Base-by-base conservation (phyloP, 2,797 vertebrate genomes). In the Oreochromis grahami region DNA sequence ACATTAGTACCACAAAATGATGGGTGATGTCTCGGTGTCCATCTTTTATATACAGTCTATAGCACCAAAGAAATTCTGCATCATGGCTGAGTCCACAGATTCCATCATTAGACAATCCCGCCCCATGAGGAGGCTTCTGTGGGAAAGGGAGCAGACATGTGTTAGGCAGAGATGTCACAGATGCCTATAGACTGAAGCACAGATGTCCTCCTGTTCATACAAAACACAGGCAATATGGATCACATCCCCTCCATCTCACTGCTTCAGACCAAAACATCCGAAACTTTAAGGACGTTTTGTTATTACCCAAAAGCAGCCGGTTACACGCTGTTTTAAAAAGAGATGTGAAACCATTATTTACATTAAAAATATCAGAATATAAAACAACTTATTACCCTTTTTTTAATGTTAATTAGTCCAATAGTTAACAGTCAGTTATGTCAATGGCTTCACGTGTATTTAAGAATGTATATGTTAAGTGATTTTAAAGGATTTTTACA, bases 81-180 rank as follows among this genome's bases (percentile, higher is more conserved):
- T 32, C 43, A 6, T 74, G 45, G 70, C 45, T 8, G 70, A 13
- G 29, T 32, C 1, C 70, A 50, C 29, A 51, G 26, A 74, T 74
- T 74, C 17, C 43, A 53, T 72, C 5, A 26, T 58, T 55, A 65
- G 79, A 41, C 13, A 34, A 53, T 84, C 60, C 48, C 7, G 21
- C 11, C 55, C 51, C 52, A 1, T 76, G 8, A 70, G 78, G 86
- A 78, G 8, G 53, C 53, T 86, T 80, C 83, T 7, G 82, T 55
- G 87, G 83, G 89, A 86, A 79, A 84, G 82, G 82, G 50, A 83
- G 9, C 21, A 52, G 88, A 58, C 89, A 86, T 93, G 92, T 91
- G 91, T 76, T 78, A 45, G 89, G 84, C 91, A 91, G 90, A 93
- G 89, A 80, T 87, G 83, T 19, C 51, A 78, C 74, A 84, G 86